These are phyloP conservation scores for Dryas iulia DNA, from an alignment of 1,140 invertebrate species.

Conservation along the genomic window DNA sequence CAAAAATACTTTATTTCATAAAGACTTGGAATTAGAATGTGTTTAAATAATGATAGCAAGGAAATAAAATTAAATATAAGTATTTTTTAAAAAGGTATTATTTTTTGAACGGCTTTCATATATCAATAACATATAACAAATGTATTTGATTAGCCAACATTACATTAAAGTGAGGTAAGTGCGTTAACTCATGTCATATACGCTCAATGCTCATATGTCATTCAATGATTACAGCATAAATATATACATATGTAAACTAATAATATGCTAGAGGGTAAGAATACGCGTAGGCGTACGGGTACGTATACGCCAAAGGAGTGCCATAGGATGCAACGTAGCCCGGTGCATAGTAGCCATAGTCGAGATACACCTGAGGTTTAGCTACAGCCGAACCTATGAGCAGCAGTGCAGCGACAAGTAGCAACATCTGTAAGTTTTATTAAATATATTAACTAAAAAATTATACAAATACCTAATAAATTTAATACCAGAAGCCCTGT, in stretches of 20 bases:
- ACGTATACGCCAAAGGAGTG: conserved; percentile 56
- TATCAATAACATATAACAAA: background rate
- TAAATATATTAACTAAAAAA: background rate
- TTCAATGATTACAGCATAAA: background rate
- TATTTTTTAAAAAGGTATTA: no score
- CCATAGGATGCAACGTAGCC: conserved; percentile 59
- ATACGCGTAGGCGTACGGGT: conserved; percentile 69
- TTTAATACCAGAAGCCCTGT: no score
- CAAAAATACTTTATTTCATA: background rate
- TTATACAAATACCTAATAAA: no score
- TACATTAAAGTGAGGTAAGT: background rate
- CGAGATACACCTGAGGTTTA: conserved; percentile 63
- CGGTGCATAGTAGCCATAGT: conserved; percentile 69
- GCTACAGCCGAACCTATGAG: conserved; percentile 47
- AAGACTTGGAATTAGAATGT: background rate
- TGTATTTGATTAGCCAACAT: background rate
- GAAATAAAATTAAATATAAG: no score
- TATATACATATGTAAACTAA: background rate
- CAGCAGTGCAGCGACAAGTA: conserved; percentile 55
- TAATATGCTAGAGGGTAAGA: conserved; percentile 53
- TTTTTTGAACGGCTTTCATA: background rate
- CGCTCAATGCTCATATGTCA: background rate
- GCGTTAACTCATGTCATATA: background rate
- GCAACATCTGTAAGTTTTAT: conserved; percentile 37
- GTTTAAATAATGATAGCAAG: no score